Conservation (phyloP, 2,113 vertebrate genomes). For the Nycticorax nycticorax region DNA sequence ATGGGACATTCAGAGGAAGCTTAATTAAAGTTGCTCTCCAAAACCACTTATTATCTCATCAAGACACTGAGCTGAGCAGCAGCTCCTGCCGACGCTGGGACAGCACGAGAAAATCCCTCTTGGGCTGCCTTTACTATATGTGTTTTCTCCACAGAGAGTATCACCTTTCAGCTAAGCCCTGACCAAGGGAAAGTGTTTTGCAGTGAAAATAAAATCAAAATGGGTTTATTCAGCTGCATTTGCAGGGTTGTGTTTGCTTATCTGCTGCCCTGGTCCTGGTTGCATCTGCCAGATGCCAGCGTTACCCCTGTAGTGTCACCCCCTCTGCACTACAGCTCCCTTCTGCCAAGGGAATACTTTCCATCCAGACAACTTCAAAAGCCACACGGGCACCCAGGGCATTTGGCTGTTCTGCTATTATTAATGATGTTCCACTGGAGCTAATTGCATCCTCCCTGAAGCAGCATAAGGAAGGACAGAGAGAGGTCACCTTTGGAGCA, state of each 20-base stretch:
- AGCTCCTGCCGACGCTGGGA: background rate
- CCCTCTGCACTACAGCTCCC: background rate
- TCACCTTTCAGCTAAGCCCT: background rate
- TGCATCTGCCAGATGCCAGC: background rate
- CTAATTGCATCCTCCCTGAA: background rate
- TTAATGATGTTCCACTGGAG: background rate
- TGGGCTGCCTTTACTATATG: background rate
- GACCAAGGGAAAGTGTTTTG: background rate
- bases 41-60: background rate
- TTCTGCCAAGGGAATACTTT: background rate
- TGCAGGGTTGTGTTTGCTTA: background rate
- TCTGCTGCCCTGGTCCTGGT: background rate
- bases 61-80: background rate
- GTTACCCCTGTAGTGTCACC: accelerated
- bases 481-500: background rate
- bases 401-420: background rate
- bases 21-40: conserved; percentile 27
- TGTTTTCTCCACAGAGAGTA: background rate
- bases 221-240: background rate
- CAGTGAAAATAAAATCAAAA: background rate
- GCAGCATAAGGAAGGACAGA: background rate
- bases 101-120: background rate
- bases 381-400: background rate
- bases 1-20: background rate
- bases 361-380: background rate